Evolutionary conservation across 2,797 vertebrate species (phyloP).

Genomic region (Choloepus didactylus): DNA sequence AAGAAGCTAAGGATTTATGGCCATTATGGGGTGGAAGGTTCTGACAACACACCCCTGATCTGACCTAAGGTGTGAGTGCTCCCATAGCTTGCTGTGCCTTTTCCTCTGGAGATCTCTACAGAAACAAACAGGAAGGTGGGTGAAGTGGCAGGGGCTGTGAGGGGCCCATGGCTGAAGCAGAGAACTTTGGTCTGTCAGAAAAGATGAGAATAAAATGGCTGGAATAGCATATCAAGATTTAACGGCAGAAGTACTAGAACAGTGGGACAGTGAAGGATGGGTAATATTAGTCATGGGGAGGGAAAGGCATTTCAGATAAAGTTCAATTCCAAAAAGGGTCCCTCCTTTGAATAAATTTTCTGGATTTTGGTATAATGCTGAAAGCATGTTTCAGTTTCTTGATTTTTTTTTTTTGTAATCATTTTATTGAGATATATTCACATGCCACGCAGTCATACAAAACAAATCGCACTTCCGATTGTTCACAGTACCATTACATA

Average conservation of each 20-base stretch:
- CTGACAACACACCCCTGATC: not conserved
- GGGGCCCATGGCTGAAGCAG: not conserved
- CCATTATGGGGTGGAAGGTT: not conserved
- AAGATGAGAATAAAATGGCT: not conserved
- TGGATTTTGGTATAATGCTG: not conserved
- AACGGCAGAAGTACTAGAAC: not conserved
- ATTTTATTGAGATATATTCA: no score
- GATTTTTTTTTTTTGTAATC: no score
- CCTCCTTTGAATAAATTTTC: not conserved
- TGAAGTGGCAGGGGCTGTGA: no score
- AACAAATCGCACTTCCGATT: no score
- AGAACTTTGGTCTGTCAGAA: not conserved
- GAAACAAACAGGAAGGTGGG: not conserved
- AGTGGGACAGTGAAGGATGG: not conserved
- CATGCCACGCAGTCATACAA: no score
- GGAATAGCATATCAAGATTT: not conserved
- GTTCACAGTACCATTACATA: no score
- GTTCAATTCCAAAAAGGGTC: not conserved
- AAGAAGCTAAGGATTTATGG: not conserved
- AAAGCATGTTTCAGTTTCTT: not conserved
- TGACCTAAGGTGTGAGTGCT: not conserved
- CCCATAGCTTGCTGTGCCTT: not conserved
- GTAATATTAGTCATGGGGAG: constrained; percentile 4
- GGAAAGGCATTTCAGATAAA: not conserved
- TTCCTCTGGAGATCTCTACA: not conserved